phyloP scores from a whole-genome alignment of 2,113 vertebrate genomes.

The Forbesichthys agassizii region DNA sequence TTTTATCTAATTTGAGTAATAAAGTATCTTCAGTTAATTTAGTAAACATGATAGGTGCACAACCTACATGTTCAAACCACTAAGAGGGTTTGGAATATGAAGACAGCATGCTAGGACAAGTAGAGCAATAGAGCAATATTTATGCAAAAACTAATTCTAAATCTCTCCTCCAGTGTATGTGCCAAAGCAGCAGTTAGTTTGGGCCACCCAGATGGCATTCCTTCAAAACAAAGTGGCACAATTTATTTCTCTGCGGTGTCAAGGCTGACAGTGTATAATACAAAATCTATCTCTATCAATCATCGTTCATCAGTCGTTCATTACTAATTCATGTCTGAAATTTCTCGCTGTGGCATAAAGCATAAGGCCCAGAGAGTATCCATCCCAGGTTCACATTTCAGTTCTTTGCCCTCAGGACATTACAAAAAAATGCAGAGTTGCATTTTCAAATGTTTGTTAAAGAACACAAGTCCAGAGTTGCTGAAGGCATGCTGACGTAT shows the following conservation, averaged over 20 bases:
- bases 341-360: constrained; percentile 1
- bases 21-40: not conserved
- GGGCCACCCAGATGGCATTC: constrained; percentile 4
- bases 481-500: constrained; percentile 41
- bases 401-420: not conserved
- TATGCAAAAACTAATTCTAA: not conserved
- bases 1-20: constrained; percentile 31
- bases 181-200: not conserved
- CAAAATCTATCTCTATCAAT: constrained; percentile 3
- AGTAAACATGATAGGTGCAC: too few relatives aligned
- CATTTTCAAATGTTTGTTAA: constrained; percentile 21
- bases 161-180: not conserved
- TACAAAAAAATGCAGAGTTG: constrained; percentile 17
- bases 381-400: constrained; percentile 13
- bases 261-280: not conserved
- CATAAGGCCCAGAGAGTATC: constrained; percentile 20
- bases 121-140: not conserved
- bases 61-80: too few relatives aligned
- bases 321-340: constrained; percentile 5
- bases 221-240: not conserved
- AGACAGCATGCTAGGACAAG: not conserved
- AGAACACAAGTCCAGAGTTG: constrained; percentile 30
- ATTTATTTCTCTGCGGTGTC: not conserved
- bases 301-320: not conserved
- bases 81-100: not conserved